phyloP scores from a whole-genome alignment of 2,797 vertebrate genomes.

The Acanthiza pusilla region DNA sequence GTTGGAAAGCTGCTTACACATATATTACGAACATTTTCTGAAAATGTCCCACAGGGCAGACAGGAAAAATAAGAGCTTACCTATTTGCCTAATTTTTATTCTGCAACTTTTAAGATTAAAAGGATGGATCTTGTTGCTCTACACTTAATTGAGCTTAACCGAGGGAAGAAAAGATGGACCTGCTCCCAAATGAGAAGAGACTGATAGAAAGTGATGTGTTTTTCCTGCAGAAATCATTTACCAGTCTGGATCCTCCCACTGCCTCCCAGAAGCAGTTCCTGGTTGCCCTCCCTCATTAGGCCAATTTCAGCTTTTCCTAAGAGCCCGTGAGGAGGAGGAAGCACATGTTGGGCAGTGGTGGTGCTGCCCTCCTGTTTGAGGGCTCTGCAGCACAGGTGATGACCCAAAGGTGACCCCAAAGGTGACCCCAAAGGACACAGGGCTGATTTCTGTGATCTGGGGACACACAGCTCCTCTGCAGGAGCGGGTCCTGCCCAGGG shows the following conservation, averaged over 20 bases:
- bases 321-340: fast-evolving
- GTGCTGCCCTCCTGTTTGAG: background rate
- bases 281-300: background rate
- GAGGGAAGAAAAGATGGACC: background rate
- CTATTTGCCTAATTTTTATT: background rate
- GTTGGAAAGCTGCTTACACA: constrained; percentile 7
- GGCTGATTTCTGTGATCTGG: background rate
- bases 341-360: background rate
- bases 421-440: fast-evolving
- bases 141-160: background rate
- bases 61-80: constrained; percentile 1
- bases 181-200: background rate
- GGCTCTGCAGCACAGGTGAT: background rate
- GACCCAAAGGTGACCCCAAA: too few relatives aligned
- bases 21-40: constrained; percentile 23
- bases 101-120: background rate
- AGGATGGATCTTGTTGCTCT: background rate
- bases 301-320: background rate
- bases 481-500: background rate
- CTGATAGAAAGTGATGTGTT: background rate
- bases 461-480: background rate
- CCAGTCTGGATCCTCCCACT: background rate
- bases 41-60: constrained; percentile 17
- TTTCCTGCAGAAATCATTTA: background rate
- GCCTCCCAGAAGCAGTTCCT: background rate